Evolutionary conservation across 2,113 vertebrate species (phyloP), one percentile per base, ranked within the genome.

Genomic region (Tonatia bakeri): DNA sequence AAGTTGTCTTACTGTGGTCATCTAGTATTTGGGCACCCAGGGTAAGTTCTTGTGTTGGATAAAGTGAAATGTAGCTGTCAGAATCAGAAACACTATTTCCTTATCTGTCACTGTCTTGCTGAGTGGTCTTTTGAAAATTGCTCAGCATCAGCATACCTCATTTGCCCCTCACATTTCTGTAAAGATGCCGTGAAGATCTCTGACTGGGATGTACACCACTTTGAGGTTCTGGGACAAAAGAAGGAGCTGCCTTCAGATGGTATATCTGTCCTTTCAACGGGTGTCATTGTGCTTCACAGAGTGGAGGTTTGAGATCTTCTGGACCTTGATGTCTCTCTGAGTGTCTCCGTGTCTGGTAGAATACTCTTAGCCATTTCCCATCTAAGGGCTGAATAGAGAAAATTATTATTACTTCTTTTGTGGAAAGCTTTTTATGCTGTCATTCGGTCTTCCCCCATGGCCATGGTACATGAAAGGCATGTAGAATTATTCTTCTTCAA

Each of bases 391-490:
- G 3, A 40, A n/a, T 14, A 50, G 67, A 77, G 79, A 92, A 83
- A 82, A 54, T 2, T 28, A 36, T 80, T 87, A 20, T 64, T 38
- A 14, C 28, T 20, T 33, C 86, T 61, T 93, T 61, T 59, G 56
- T 87, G 50, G 24, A 33, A 91, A 84, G 56, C 64, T 19, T 59
- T 31, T 82, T 77, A 80, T 80, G 73, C 47, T 90, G 92, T 61
- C 64, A 54, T 95, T 80, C 82, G 85, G 80, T 85, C 82, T 94
- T 88, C 6, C 19, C 70, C 40, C 94, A 52, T 92, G 90, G 87
- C 90, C 19, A 12, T 2, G 47, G 7, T 72, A 22, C 59, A 3
- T 86, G 94, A 95, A 90, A 94, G 43, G 70, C 72, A 5, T 12
- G 15, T n/a, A 16, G 76, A 72, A 36, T 43, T 72, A 67, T 26